These are phyloP conservation scores for Tetranychus truncatus DNA, from an alignment of 2,888 invertebrate species.

Conservation along the genomic window DNA sequence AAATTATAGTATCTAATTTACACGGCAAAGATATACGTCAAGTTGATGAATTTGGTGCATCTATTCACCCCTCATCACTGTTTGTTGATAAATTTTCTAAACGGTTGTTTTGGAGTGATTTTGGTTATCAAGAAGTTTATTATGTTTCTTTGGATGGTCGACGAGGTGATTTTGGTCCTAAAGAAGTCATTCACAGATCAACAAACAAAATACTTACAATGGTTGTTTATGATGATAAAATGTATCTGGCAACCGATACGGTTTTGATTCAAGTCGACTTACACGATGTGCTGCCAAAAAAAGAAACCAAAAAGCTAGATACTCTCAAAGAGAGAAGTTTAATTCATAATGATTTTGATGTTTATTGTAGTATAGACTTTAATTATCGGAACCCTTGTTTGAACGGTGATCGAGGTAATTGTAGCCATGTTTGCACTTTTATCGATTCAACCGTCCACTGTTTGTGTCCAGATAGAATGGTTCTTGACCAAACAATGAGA, in stretches of 20 bases:
- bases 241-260: neutral
- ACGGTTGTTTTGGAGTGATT: neutral
- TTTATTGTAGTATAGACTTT: neutral
- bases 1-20: neutral
- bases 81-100: neutral
- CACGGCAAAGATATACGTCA: neutral
- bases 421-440: constrained; percentile 3
- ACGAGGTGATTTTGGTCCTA: neutral
- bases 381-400: neutral
- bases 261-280: neutral
- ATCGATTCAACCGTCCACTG: neutral
- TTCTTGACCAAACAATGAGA: neutral
- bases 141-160: neutral
- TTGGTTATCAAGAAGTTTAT: neutral
- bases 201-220: neutral
- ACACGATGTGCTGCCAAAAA: neutral
- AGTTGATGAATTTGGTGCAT: neutral
- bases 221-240: neutral
- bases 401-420: neutral
- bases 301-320: neutral
- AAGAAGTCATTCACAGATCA: neutral
- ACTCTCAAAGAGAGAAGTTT: neutral
- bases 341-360: neutral
- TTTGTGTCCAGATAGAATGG: neutral
- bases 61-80: neutral